These are phyloP conservation scores for Podilymbus podiceps DNA, from an alignment of 2,113 vertebrate species.

Conservation along the genomic window DNA sequence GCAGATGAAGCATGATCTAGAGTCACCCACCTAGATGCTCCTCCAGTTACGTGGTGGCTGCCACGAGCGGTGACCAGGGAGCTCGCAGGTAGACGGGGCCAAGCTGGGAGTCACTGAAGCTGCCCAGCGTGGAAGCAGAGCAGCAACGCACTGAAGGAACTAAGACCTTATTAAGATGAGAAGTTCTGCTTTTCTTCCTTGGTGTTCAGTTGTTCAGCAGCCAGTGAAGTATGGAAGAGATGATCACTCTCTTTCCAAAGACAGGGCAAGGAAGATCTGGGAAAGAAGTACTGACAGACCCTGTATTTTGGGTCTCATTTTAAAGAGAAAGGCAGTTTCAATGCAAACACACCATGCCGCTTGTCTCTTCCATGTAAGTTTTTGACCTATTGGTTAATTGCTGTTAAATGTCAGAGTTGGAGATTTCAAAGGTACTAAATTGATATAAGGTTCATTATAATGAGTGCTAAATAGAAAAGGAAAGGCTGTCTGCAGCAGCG, in stretches of 20 bases:
- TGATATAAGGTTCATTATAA: not conserved
- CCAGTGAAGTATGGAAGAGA: not conserved
- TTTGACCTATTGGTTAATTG: not conserved
- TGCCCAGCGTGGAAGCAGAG: not conserved
- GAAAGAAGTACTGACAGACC: not conserved
- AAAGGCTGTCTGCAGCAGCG: not conserved
- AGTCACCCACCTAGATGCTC: not conserved
- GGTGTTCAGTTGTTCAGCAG: not conserved
- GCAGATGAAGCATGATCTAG: not conserved
- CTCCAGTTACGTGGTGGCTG: fast-evolving
- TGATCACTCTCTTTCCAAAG: not conserved
- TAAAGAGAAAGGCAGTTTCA: not conserved
- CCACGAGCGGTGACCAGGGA: fast-evolving
- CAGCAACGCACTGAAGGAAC: not conserved
- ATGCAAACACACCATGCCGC: not conserved
- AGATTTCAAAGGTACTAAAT: not conserved
- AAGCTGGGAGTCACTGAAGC: not conserved
- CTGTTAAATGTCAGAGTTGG: not conserved
- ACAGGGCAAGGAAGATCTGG: not conserved
- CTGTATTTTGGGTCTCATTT: not conserved
- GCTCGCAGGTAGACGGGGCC: not conserved
- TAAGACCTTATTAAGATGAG: not conserved
- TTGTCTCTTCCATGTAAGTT: not conserved
- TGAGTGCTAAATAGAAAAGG: not conserved
- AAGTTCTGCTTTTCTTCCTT: not conserved